These are phyloP conservation scores for Dromaius novaehollandiae DNA, from an alignment of 2,113 vertebrate species.

Conservation along the genomic window DNA sequence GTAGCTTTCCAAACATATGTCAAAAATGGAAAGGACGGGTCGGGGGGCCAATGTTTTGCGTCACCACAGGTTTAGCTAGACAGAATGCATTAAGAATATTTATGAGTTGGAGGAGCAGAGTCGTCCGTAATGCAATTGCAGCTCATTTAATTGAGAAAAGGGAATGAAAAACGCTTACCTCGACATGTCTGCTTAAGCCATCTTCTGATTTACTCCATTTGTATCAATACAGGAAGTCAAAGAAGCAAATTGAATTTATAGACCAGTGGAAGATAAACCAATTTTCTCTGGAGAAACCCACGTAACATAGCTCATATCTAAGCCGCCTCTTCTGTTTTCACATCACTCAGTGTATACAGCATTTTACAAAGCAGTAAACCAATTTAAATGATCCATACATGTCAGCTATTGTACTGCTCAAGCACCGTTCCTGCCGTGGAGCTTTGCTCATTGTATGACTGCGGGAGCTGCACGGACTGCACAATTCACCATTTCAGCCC, in stretches of 20 bases:
- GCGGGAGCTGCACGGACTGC: neutral
- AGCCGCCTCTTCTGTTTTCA: constrained; percentile 56
- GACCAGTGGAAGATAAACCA: constrained; percentile 84
- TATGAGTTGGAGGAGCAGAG: constrained; percentile 84
- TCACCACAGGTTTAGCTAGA: constrained; percentile 69
- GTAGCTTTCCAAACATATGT: constrained; percentile 33
- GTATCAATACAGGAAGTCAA: constrained; percentile 88
- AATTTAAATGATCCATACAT: constrained; percentile 49
- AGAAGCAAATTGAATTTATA: constrained; percentile 87
- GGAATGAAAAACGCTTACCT: constrained; percentile 77
- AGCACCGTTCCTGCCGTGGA: neutral
- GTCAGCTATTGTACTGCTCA: neutral
- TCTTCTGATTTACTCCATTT: constrained; percentile 78
- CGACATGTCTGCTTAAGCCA: constrained; percentile 74
- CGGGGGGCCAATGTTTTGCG: constrained; percentile 70
- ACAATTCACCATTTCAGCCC: neutral
- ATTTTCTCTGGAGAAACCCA: constrained; percentile 82
- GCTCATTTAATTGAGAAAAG: constrained; percentile 87
- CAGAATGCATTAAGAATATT: constrained; percentile 83
- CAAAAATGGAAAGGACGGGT: constrained; percentile 65
- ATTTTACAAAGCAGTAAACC: constrained; percentile 41
- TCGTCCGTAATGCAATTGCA: constrained; percentile 89
- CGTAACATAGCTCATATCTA: constrained; percentile 71
- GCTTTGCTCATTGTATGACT: neutral
- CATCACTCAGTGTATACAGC: neutral